phyloP scores from a whole-genome alignment of 2,113 vertebrate species.

The Serilophus lunatus region DNA sequence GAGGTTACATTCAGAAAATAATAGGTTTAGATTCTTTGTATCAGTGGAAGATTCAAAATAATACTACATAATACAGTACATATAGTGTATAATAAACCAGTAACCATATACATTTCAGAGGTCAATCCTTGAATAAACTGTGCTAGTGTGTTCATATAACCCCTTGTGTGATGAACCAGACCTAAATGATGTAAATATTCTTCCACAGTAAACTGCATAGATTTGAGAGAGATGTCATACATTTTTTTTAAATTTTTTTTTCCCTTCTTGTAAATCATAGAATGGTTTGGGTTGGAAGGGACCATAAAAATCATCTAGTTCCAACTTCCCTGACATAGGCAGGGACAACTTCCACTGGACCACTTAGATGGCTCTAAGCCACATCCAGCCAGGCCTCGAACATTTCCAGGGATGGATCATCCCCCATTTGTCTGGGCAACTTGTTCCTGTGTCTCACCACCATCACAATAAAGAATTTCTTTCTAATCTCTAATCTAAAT shows the following conservation, averaged over 20 bases:
- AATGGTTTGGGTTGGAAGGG: not conserved
- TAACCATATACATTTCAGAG: not conserved
- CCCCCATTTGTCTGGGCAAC: not conserved
- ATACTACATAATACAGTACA: not conserved
- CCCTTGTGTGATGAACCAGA: not conserved
- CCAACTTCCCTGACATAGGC: not conserved
- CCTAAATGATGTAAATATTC: not conserved
- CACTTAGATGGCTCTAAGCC: not conserved
- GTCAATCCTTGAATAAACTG: not conserved
- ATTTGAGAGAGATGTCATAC: not conserved
- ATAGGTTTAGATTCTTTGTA: not conserved
- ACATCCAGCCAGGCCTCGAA: not conserved
- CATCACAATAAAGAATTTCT: not conserved
- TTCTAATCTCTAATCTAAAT: not conserved
- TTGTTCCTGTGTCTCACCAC: rapidly evolving
- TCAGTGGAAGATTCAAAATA: not conserved
- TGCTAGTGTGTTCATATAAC: not conserved
- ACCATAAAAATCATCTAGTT: not conserved
- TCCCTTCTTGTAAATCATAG: not conserved
- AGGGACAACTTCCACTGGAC: not conserved
- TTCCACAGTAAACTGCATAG: not conserved
- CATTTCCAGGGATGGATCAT: not conserved
- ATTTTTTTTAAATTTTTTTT: not conserved
- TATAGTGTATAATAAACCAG: not conserved
- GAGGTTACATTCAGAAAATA: not conserved